These are phyloP conservation scores for Ifrita kowaldi DNA, from an alignment of 2,113 vertebrate species.

Conservation along the genomic window DNA sequence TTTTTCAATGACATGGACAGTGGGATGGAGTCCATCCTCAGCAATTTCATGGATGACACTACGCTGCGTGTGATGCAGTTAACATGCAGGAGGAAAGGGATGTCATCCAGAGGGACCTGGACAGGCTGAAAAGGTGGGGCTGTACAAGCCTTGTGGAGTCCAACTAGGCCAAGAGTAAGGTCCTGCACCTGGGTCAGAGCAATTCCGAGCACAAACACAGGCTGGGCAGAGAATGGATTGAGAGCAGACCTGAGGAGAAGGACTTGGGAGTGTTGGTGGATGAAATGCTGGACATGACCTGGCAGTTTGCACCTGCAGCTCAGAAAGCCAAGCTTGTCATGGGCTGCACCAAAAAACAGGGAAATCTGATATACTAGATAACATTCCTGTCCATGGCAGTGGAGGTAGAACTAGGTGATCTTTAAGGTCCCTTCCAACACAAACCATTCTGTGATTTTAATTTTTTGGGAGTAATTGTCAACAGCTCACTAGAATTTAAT, in stretches of 20 bases:
- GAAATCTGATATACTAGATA: not conserved
- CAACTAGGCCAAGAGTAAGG: fast-evolving
- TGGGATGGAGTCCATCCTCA: not conserved
- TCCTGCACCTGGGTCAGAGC: not conserved
- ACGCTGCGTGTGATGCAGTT: fast-evolving
- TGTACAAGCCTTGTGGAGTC: not conserved
- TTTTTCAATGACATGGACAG: fast-evolving
- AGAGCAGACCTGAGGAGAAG: not conserved
- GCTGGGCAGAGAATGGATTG: not conserved
- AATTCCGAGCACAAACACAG: not conserved
- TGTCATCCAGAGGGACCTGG: not conserved
- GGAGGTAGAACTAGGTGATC: not conserved
- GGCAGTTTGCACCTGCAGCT: not conserved
- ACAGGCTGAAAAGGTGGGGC: not conserved
- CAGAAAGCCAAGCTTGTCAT: fast-evolving
- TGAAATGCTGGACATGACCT: not conserved
- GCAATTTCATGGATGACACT: not conserved
- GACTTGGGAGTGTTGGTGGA: not conserved
- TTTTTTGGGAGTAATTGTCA: not conserved
- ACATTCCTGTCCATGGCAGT: not conserved
- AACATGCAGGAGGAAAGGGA: not conserved
- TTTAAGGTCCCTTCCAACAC: not conserved
- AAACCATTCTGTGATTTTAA: not conserved
- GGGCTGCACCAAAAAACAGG: not conserved
- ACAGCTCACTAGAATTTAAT: not conserved